These are phyloP conservation scores for Hippocampus zosterae DNA, from an alignment of 2,113 vertebrate genomes.

Conservation along the genomic window DNA sequence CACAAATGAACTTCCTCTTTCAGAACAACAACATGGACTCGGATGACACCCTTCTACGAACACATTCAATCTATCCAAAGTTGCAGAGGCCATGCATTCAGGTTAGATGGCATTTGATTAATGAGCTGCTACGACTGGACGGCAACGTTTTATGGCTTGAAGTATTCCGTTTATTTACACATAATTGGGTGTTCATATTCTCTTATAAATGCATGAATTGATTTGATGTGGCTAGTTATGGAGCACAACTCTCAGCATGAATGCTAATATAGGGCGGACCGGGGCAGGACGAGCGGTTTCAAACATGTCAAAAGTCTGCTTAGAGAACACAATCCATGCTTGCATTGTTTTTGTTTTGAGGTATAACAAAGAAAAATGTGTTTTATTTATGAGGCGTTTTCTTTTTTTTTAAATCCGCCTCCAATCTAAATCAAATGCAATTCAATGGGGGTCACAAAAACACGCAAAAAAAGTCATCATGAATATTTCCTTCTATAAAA, in stretches of 20 bases:
- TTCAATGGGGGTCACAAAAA: not conserved
- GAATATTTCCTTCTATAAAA: not conserved
- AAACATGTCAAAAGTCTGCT: not conserved
- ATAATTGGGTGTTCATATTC: not conserved
- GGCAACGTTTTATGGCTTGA: not conserved
- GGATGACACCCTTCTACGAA: not conserved
- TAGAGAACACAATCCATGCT: not conserved
- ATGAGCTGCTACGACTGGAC: not conserved
- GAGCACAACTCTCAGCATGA: not conserved
- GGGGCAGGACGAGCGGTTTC: not conserved
- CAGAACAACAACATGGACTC: slow-evolving; percentile 29
- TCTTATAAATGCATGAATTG: not conserved
- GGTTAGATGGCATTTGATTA: not conserved
- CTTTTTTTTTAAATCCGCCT: not conserved
- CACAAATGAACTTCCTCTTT: slow-evolving; percentile 20
- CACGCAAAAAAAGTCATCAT: not conserved
- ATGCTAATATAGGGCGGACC: not conserved
- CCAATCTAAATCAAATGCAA: not conserved
- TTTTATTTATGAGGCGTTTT: slow-evolving; percentile 1
- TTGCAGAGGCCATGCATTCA: not conserved
- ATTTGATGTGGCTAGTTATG: not conserved
- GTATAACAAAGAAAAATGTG: not conserved
- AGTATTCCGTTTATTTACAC: not conserved
- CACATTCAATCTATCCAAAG: not conserved
- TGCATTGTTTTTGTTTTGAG: not conserved